Evolutionary conservation across 2,113 vertebrate genomes (phyloP).

Genomic region (Oryzias javanicus): DNA sequence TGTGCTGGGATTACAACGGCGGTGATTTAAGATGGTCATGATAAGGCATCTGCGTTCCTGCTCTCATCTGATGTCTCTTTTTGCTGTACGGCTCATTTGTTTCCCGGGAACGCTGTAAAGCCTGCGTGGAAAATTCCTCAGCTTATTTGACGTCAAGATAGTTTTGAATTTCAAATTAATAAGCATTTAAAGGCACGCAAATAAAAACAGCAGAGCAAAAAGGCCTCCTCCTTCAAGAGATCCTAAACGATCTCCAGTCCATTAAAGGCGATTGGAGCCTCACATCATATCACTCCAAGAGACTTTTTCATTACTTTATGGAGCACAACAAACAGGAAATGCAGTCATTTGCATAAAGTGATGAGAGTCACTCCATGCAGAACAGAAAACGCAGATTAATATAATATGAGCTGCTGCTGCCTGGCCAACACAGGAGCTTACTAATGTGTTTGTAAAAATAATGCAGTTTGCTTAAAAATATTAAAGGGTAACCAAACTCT

Average conservation of each 20-base stretch:
- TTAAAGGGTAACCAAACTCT: background rate
- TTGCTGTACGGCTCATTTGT: conserved; percentile 34
- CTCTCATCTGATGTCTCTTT: conserved; percentile 37
- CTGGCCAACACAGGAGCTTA: conserved; percentile 27
- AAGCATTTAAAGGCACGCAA: conserved; percentile 21
- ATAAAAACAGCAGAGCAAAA: background rate
- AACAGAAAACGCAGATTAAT: conserved; percentile 52
- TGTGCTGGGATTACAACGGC: conserved; percentile 35
- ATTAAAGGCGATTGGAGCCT: conserved; percentile 43
- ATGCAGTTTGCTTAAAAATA: conserved; percentile 25
- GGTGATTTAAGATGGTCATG: conserved; percentile 32
- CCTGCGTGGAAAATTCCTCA: conserved; percentile 27
- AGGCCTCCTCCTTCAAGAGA: conserved; percentile 1
- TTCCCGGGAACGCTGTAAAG: conserved; percentile 34
- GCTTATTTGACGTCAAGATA: conserved; percentile 12
- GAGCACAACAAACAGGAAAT: conserved; percentile 65
- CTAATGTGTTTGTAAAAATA: conserved; percentile 43
- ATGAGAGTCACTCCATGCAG: conserved; percentile 62
- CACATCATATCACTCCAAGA: conserved; percentile 45
- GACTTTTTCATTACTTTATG: conserved; percentile 65
- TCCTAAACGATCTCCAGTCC: conserved; percentile 24
- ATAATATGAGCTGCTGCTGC: conserved; percentile 41
- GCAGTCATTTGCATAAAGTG: conserved; percentile 73
- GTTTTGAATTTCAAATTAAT: conserved; percentile 27
- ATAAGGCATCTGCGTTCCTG: conserved; percentile 29